Conservation (phyloP, 2,113 vertebrate species). For the Hymenochirus boettgeri region DNA sequence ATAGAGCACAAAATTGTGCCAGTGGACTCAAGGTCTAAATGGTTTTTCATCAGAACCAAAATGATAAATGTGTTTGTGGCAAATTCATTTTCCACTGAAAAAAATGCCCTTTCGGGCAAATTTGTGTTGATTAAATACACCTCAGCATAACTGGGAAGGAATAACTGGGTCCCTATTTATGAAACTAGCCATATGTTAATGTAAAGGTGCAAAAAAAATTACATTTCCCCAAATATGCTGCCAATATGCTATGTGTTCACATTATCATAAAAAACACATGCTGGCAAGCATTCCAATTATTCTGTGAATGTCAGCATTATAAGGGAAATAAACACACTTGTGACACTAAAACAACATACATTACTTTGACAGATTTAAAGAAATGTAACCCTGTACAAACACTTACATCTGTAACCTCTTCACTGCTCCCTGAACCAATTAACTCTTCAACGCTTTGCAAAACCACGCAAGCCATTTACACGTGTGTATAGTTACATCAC, state of each 20-base stretch:
- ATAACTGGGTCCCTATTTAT: too few relatives aligned
- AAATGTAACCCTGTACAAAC: slow-evolving; percentile 19
- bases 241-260: slow-evolving; percentile 13
- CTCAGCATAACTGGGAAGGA: too few relatives aligned
- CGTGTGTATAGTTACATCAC: background rate
- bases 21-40: too few relatives aligned
- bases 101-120: too few relatives aligned
- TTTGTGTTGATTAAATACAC: too few relatives aligned
- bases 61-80: too few relatives aligned
- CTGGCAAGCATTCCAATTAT: slow-evolving; percentile 32
- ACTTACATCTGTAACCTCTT: slow-evolving; percentile 1
- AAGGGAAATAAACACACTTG: slow-evolving; percentile 27
- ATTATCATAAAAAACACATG: slow-evolving; percentile 39
- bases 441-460: background rate
- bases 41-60: too few relatives aligned
- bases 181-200: background rate
- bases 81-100: too few relatives aligned
- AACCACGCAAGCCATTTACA: slow-evolving; percentile 1
- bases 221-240: too few relatives aligned
- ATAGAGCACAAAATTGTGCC: too few relatives aligned
- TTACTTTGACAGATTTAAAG: slow-evolving; percentile 19
- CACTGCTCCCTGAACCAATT: background rate
- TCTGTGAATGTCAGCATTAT: slow-evolving; percentile 35
- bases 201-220: slow-evolving; percentile 5
- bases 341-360: slow-evolving; percentile 22